A percentile compares a stretch with the other conserved stretches of the same genome.
Conservation (phyloP, 2,113 vertebrate genomes). For the Carassius gibelio region DNA sequence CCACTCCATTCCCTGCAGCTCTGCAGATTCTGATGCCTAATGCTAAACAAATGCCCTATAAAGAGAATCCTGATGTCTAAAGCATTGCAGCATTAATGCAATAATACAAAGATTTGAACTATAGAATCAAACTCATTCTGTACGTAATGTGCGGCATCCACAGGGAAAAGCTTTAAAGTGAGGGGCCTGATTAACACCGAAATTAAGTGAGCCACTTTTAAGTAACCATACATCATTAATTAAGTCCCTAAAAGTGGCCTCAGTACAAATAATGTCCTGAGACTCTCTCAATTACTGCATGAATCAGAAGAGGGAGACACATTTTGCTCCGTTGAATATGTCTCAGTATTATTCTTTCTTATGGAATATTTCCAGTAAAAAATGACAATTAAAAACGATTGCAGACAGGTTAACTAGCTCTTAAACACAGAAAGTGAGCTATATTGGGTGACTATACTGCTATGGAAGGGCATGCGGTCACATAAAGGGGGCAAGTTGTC, state of each 20-base stretch:
- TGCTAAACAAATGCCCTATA: neutral
- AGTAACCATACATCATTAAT: slow-evolving; percentile 11
- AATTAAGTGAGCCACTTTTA: slow-evolving; percentile 3
- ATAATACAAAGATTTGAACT: neutral
- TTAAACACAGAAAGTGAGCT: too few species aligned
- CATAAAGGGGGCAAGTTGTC: neutral
- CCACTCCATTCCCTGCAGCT: slow-evolving; percentile 1
- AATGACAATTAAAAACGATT: neutral
- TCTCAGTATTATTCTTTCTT: too few species aligned
- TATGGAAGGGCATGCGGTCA: too few species aligned
- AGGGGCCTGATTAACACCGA: neutral
- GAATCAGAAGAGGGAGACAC: too few species aligned
- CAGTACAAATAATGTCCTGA: neutral
- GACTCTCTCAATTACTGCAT: too few species aligned
- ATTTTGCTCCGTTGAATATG: too few species aligned
- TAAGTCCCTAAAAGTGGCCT: neutral
- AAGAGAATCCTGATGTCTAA: neutral
- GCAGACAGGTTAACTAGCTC: too few species aligned
- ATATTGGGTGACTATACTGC: too few species aligned
- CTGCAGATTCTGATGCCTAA: neutral
- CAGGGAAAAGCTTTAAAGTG: neutral
- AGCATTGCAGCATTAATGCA: neutral
- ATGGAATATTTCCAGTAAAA: too few species aligned
- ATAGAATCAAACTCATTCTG: neutral
- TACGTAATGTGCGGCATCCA: neutral